Evolutionary conservation across 2,888 invertebrate species (phyloP).

Genomic region (Acronicta aceris): DNA sequence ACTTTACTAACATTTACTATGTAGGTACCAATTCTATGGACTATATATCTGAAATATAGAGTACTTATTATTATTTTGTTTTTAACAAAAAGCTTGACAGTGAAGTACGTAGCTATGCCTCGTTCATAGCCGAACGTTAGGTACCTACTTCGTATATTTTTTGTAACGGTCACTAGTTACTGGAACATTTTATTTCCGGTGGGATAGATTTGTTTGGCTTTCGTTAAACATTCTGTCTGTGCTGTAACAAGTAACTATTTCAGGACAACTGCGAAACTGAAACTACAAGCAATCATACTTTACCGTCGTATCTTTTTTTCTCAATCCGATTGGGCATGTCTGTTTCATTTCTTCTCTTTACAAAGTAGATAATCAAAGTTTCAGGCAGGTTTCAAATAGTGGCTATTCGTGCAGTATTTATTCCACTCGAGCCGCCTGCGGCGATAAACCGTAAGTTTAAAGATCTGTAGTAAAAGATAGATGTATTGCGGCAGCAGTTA

Average conservation of each 20-base stretch:
- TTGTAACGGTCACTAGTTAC: neutral
- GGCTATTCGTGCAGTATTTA: slow-evolving; percentile 35
- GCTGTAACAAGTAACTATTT: neutral
- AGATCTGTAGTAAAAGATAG: slow-evolving; percentile 29
- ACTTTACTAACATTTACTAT: too few species aligned
- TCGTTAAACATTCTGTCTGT: slow-evolving; percentile 8
- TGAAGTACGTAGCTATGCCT: neutral
- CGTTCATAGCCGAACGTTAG: neutral
- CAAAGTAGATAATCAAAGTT: slow-evolving; percentile 27
- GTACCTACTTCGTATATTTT: slow-evolving; percentile 5
- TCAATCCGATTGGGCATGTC: slow-evolving; percentile 7
- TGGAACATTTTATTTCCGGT: neutral
- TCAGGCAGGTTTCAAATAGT: slow-evolving; percentile 18
- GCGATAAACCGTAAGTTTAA: slow-evolving; percentile 39
- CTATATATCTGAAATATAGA: too few species aligned
- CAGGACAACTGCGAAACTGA: slow-evolving; percentile 9
- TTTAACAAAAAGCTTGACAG: too few species aligned
- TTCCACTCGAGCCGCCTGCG: slow-evolving; percentile 17
- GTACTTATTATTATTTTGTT: too few species aligned
- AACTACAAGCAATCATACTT: slow-evolving; percentile 21
- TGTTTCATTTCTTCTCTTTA: slow-evolving; percentile 8
- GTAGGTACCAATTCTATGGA: too few species aligned
- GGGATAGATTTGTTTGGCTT: slow-evolving; percentile 3
- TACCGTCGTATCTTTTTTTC: slow-evolving; percentile 13
- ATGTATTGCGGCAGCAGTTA: slow-evolving; percentile 21